Conservation (phyloP, 2,797 vertebrate species). For the Amniataba percoides region DNA sequence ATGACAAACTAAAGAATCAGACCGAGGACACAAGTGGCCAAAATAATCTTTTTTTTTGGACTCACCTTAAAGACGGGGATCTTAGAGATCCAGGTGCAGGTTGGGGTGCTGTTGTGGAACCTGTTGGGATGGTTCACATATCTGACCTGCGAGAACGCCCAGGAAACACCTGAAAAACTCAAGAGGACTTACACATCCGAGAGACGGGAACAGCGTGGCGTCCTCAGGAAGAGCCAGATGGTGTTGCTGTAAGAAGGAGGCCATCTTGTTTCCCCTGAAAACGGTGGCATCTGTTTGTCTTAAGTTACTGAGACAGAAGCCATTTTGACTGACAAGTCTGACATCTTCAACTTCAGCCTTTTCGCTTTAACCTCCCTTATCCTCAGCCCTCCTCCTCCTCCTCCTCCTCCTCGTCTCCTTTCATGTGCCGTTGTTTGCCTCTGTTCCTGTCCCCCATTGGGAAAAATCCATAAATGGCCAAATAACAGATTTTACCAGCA, state of each 20-base stretch:
- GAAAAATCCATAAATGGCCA: conserved; percentile 46
- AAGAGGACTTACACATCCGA: not conserved
- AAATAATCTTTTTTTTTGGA: not conserved
- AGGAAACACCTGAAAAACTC: not conserved
- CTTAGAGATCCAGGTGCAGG: not conserved
- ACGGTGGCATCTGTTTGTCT: not conserved
- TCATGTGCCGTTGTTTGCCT: conserved; percentile 16
- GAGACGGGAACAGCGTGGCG: not conserved
- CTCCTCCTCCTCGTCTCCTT: not conserved
- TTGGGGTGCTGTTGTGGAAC: no score
- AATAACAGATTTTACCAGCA: conserved; percentile 45
- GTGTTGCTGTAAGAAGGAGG: not conserved
- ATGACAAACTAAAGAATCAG: not conserved
- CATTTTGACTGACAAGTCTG: not conserved
- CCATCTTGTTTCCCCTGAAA: not conserved
- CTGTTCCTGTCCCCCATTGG: not conserved
- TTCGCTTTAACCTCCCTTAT: not conserved
- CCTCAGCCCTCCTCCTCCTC: conserved; percentile 1
- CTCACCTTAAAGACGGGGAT: not conserved
- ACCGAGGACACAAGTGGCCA: not conserved
- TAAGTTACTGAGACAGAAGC: not conserved
- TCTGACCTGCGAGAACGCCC: not conserved
- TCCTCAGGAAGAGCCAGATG: not conserved
- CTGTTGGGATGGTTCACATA: not conserved
- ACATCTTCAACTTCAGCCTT: not conserved